Evolutionary conservation across 2,888 invertebrate species (phyloP).

Genomic region (Lysandra coridon): DNA sequence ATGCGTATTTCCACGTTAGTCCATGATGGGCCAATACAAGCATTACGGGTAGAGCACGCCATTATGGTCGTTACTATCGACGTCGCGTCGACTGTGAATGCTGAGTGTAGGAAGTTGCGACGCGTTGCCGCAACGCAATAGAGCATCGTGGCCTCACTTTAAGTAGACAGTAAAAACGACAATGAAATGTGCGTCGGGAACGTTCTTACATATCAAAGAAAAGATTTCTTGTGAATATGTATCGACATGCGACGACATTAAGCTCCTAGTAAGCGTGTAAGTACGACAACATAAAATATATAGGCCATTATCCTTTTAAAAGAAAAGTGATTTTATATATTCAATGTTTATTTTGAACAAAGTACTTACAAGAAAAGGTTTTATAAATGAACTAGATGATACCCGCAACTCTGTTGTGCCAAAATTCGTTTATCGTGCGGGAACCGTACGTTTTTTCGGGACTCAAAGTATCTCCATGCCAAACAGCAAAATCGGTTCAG

Average conservation of each 20-base stretch:
- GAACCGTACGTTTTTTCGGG: too few relatives aligned
- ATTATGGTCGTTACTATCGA: too few relatives aligned
- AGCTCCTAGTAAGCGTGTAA: background rate
- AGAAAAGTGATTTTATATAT: background rate
- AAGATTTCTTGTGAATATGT: constrained; percentile 2
- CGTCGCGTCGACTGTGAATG: too few relatives aligned
- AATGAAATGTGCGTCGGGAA: constrained; percentile 27
- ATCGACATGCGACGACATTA: background rate
- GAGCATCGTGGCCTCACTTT: background rate
- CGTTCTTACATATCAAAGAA: constrained; percentile 2
- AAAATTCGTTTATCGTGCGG: too few relatives aligned
- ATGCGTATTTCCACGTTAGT: too few relatives aligned
- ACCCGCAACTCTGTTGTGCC: too few relatives aligned
- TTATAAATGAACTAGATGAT: background rate
- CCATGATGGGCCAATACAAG: too few relatives aligned
- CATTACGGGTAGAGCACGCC: too few relatives aligned
- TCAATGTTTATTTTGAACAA: background rate
- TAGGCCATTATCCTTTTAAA: background rate
- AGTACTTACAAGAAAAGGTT: background rate
- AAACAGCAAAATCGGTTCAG: too few relatives aligned
- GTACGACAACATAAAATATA: background rate
- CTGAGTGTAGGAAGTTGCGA: background rate
- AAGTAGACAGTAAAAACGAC: constrained; percentile 21
- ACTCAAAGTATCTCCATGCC: too few relatives aligned
- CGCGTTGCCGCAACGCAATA: background rate